phyloP scores from a whole-genome alignment of 2,888 invertebrate species.

The Fragum whitleyi region DNA sequence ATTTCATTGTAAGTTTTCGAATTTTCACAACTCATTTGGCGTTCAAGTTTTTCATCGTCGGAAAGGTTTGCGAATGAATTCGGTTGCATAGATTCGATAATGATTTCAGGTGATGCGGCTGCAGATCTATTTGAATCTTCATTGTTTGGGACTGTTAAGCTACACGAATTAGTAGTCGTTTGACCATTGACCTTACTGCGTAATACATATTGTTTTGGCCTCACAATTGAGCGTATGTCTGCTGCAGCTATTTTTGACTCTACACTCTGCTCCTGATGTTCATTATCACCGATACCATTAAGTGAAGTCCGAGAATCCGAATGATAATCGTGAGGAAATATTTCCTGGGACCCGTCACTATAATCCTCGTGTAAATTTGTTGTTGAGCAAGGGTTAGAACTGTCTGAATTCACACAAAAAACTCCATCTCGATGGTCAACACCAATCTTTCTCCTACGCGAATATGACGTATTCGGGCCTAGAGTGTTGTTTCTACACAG shows the following conservation, averaged over 20 bases:
- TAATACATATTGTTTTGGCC: constrained; percentile 66
- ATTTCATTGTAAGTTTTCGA: constrained; percentile 64
- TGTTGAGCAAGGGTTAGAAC: constrained; percentile 77
- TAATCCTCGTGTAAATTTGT: constrained; percentile 65
- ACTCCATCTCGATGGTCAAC: constrained; percentile 53
- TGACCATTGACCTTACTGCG: constrained; percentile 50
- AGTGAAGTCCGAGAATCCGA: constrained; percentile 54
- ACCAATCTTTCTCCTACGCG: constrained; percentile 34
- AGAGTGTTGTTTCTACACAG: constrained; percentile 50
- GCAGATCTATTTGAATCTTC: constrained; percentile 34
- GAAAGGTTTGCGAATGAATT: constrained; percentile 64
- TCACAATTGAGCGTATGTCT: constrained; percentile 72
- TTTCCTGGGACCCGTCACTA: constrained; percentile 66
- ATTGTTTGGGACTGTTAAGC: constrained; percentile 47
- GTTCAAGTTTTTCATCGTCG: constrained; percentile 66
- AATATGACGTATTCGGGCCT: constrained; percentile 39
- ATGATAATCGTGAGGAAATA: constrained; percentile 38
- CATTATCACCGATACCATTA: neutral
- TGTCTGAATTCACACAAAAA: constrained; percentile 70
- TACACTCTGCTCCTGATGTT: constrained; percentile 63
- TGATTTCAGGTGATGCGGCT: constrained; percentile 67
- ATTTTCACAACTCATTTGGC: constrained; percentile 57
- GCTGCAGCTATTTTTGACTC: constrained; percentile 71
- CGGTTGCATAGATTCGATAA: constrained; percentile 72
- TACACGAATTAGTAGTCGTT: constrained; percentile 27